phyloP scores from a whole-genome alignment of 2,888 invertebrate genomes.

The Nebria salina region DNA sequence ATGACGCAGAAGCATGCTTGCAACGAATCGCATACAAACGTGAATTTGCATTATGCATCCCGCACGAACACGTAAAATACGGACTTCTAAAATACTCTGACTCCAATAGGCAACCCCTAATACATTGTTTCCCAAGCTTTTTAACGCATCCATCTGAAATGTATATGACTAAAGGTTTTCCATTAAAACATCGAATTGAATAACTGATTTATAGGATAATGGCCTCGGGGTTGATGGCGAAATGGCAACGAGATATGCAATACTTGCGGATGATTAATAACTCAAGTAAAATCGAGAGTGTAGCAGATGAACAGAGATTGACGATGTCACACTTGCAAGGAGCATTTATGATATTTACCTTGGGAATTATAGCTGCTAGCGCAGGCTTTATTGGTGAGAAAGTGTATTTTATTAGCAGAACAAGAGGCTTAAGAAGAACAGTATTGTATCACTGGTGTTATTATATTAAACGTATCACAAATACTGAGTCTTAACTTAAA shows the following conservation, averaged over 20 bases:
- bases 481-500: no score
- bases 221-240: background rate
- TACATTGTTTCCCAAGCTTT: conserved; percentile 51
- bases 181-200: conserved; percentile 20
- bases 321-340: conserved; percentile 24
- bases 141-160: background rate
- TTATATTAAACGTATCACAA: no score
- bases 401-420: background rate
- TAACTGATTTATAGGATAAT: conserved; percentile 6
- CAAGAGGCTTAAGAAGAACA: background rate
- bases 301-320: background rate
- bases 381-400: conserved; percentile 5
- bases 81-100: conserved; percentile 22
- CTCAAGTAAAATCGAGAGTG: no score
- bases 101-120: background rate
- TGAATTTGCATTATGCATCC: conserved; percentile 15
- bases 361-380: background rate
- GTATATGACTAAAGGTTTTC: conserved; percentile 36
- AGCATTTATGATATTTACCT: conserved; percentile 13
- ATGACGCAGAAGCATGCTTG: conserved; percentile 21
- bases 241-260: conserved; percentile 27
- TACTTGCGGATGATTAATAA: background rate
- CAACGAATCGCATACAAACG: conserved; percentile 22
- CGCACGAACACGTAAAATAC: background rate
- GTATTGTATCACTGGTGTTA: background rate